Percentiles rank a stretch among this genome's conserved stretches.
phyloP scores from a whole-genome alignment of 2,797 vertebrate species.

The Mionectes olivaceus region DNA sequence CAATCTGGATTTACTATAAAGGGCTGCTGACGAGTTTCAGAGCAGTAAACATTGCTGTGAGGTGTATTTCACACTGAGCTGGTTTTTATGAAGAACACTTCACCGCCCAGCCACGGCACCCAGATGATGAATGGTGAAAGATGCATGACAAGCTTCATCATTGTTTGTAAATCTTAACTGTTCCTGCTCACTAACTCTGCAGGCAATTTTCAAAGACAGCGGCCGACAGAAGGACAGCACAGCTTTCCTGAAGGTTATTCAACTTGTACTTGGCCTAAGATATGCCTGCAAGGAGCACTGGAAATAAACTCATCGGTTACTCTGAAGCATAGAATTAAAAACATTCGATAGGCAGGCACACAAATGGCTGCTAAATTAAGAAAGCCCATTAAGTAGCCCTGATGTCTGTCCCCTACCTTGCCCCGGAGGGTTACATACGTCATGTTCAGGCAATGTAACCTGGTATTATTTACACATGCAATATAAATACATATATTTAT shows the following conservation, averaged over 20 bases:
- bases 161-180: conserved; percentile 99
- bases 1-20: conserved; percentile 96
- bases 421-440: background rate
- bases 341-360: background rate
- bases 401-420: background rate
- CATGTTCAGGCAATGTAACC: background rate
- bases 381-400: background rate
- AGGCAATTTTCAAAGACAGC: conserved; percentile 99
- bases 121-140: conserved; percentile 98
- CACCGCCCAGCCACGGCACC: conserved; percentile 92
- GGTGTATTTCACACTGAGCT: conserved; percentile 99
- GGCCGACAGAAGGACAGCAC: conserved; percentile 94
- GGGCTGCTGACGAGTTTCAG: conserved; percentile 95
- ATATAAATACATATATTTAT: background rate
- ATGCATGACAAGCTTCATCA: conserved; percentile 99
- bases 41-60: conserved; percentile 98
- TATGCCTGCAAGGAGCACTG: conserved; percentile 58
- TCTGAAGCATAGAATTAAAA: background rate
- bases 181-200: conserved; percentile 99
- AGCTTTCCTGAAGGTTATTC: conserved; percentile 99
- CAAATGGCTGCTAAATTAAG: conserved; percentile 28
- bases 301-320: conserved; percentile 62
- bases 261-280: conserved; percentile 91
- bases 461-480: background rate
- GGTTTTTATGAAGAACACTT: conserved; percentile 99